A percentile compares a stretch with the other conserved stretches of the same genome.
Conservation (phyloP, 2,888 invertebrate genomes). For the Ischnura elegans region DNA sequence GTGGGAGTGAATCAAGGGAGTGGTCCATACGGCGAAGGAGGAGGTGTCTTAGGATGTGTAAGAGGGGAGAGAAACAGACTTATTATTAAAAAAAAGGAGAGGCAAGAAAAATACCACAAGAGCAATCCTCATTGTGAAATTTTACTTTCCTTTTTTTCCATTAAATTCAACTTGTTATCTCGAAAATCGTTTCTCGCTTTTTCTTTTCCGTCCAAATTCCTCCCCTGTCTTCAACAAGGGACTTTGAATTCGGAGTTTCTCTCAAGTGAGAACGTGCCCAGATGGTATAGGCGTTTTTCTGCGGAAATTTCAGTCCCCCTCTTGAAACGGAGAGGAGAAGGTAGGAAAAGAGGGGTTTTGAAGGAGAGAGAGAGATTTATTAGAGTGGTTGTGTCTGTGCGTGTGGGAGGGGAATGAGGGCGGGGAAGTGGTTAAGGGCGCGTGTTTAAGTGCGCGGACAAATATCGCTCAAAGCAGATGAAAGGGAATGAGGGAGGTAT, state of each 20-base stretch:
- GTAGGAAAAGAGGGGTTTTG: not conserved
- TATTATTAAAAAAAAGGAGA: not conserved
- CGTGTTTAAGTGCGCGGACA: not conserved
- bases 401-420: not conserved
- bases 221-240: not conserved
- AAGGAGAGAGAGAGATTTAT: slow-evolving; percentile 21
- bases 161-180: too few species aligned
- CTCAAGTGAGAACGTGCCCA: slow-evolving; percentile 50
- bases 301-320: not conserved
- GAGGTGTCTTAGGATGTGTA: not conserved
- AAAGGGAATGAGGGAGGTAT: not conserved
- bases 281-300: slow-evolving; percentile 45
- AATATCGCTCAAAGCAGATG: slow-evolving; percentile 19
- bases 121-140: not conserved
- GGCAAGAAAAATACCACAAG: not conserved
- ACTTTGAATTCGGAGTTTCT: not conserved
- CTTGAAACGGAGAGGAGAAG: not conserved
- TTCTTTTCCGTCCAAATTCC: not conserved
- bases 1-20: not conserved
- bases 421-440: not conserved
- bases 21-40: not conserved
- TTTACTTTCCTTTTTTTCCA: not conserved
- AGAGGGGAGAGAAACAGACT: not conserved
- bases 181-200: not conserved
- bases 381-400: slow-evolving; percentile 5